These are phyloP conservation scores for Limonius californicus DNA, from an alignment of 1,140 invertebrate species.

Conservation along the genomic window DNA sequence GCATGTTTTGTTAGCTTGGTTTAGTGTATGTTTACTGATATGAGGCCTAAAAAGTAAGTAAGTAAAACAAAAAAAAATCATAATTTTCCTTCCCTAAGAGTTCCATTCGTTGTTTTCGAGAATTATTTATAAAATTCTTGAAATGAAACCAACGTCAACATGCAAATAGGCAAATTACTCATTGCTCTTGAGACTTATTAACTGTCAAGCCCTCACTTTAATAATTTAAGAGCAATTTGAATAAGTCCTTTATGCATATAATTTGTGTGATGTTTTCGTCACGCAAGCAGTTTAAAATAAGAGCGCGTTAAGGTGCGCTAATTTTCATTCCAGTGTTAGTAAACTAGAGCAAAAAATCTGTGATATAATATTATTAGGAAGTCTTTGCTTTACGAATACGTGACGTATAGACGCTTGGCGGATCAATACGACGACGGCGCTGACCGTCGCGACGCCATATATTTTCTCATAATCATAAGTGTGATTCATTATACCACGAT, in stretches of 20 bases:
- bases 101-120: too few species aligned
- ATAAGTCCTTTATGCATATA: neutral
- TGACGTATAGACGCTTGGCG: slow-evolving; percentile 18
- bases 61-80: neutral
- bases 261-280: neutral
- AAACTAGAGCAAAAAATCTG: too few species aligned
- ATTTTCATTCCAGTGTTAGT: slow-evolving; percentile 5
- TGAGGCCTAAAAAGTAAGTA: slow-evolving; percentile 34
- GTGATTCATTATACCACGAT: too few species aligned
- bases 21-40: slow-evolving; percentile 14
- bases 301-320: neutral
- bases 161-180: neutral
- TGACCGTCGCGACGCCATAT: slow-evolving; percentile 29
- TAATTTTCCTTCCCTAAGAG: too few species aligned
- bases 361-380: slow-evolving; percentile 16
- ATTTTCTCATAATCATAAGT: too few species aligned
- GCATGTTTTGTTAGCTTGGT: neutral
- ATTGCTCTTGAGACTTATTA: slow-evolving; percentile 1
- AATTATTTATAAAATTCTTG: too few species aligned
- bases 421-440: slow-evolving; percentile 30
- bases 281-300: neutral
- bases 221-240: neutral
- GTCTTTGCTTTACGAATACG: slow-evolving; percentile 2
- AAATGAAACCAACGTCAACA: neutral
- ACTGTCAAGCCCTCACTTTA: neutral